These are phyloP conservation scores for Thereva nobilitata DNA, from an alignment of 2,888 invertebrate genomes.

Conservation along the genomic window DNA sequence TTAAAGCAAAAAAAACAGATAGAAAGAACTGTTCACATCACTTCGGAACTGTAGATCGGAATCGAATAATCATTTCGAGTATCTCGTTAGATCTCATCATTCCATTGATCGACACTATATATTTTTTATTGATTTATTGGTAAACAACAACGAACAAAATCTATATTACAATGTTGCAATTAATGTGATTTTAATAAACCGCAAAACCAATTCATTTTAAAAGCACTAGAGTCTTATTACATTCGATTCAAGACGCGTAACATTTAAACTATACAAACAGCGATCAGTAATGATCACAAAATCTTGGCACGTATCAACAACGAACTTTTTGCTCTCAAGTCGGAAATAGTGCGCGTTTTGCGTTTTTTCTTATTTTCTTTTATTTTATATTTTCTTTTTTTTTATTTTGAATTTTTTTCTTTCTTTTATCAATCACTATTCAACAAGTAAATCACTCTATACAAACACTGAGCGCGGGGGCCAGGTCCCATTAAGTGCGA, in stretches of 20 bases:
- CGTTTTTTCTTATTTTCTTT: constrained; percentile 4
- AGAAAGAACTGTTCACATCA: constrained; percentile 21
- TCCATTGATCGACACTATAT: not conserved
- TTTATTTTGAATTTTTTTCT: not conserved
- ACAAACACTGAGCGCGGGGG: too few relatives aligned
- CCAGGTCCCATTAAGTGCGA: too few relatives aligned
- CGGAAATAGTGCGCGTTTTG: constrained; percentile 36
- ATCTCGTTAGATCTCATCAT: not conserved
- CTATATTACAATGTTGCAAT: not conserved
- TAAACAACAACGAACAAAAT: too few relatives aligned
- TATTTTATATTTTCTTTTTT: not conserved
- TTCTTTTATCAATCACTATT: too few relatives aligned
- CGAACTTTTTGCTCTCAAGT: constrained; percentile 23
- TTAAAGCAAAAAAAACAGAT: too few relatives aligned
- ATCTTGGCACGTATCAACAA: constrained; percentile 4
- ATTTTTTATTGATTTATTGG: too few relatives aligned
- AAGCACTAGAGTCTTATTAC: not conserved
- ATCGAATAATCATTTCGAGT: constrained; percentile 8
- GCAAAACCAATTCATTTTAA: not conserved
- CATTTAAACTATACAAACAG: not conserved
- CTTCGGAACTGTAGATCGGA: constrained; percentile 1
- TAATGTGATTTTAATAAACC: not conserved
- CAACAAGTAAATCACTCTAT: too few relatives aligned
- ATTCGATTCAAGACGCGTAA: not conserved
- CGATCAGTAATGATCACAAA: not conserved